Evolutionary conservation across 2,888 invertebrate genomes (phyloP).

Genomic region (Parapristionchus giblindavisi): DNA sequence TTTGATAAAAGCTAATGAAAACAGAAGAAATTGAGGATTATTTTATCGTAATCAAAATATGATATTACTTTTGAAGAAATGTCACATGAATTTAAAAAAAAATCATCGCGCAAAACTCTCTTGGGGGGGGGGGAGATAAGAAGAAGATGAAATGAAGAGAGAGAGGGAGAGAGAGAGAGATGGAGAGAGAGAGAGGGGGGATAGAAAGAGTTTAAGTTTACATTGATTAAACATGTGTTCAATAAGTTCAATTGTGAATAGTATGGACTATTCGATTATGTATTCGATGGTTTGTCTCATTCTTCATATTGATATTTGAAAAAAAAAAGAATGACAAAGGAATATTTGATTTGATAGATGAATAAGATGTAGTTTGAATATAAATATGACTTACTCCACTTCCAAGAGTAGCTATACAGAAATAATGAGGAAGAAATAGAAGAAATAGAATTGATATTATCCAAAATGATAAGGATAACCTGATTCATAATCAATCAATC

Average conservation of each 20-base stretch:
- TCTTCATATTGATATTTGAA: too few relatives aligned
- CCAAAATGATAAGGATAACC: constrained; percentile 58
- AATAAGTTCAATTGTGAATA: too few relatives aligned
- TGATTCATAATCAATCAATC: constrained; percentile 14
- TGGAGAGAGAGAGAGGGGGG: too few relatives aligned
- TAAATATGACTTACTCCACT: constrained; percentile 28
- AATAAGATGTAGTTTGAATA: background rate
- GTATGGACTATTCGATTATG: too few relatives aligned
- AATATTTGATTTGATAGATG: background rate
- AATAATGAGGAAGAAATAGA: constrained; percentile 62
- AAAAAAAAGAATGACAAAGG: too few relatives aligned
- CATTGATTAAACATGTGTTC: too few relatives aligned
- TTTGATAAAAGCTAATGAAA: too few relatives aligned
- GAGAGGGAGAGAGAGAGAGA: background rate
- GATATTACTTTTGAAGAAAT: too few relatives aligned
- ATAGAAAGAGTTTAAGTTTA: too few relatives aligned
- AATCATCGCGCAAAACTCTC: too few relatives aligned
- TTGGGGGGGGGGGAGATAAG: background rate
- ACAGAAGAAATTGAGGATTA: background rate
- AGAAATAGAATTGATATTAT: constrained; percentile 57
- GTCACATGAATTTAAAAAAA: constrained; percentile 10
- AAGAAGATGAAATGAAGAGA: background rate
- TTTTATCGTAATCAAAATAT: too few relatives aligned
- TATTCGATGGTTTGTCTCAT: too few relatives aligned
- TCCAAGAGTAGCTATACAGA: constrained; percentile 14